Evolutionary conservation across 2,113 vertebrate species (phyloP).

Genomic region (Rhegmatorhina hoffmannsi): DNA sequence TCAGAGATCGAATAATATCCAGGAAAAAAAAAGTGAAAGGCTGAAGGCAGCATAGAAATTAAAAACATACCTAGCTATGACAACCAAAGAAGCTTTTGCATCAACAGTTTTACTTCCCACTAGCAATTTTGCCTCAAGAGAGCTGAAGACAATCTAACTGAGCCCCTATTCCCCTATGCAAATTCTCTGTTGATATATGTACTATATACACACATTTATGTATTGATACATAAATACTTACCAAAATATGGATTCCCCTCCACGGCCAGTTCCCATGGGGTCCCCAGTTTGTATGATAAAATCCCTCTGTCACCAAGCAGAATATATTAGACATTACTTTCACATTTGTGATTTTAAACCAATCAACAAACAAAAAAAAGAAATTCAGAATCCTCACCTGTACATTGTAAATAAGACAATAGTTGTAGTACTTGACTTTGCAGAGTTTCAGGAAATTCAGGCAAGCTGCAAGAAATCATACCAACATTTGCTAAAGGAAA

Average conservation of each 20-base stretch:
- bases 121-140: background rate
- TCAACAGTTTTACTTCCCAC: background rate
- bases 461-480: conserved; percentile 80
- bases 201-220: background rate
- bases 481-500: background rate
- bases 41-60: background rate
- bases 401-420: conserved; percentile 95
- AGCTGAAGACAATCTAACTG: background rate
- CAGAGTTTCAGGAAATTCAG: conserved; percentile 97
- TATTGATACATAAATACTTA: conserved; percentile 60
- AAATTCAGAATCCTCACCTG: conserved; percentile 80
- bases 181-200: background rate
- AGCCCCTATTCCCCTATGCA: background rate
- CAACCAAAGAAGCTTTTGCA: background rate
- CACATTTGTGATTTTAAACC: background rate
- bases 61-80: background rate
- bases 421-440: conserved; percentile 98
- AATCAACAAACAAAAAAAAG: background rate
- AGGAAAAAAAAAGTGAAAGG: background rate
- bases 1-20: background rate
- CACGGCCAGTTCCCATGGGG: conserved; percentile 91
- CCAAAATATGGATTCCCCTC: conserved; percentile 94
- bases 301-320: conserved; percentile 81
- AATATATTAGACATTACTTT: background rate
- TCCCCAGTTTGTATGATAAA: conserved; percentile 97